Base-by-base conservation (phyloP, 37 sponge, comb jelly and placozoan species). In the Cladorhizidae sp. region DNA sequence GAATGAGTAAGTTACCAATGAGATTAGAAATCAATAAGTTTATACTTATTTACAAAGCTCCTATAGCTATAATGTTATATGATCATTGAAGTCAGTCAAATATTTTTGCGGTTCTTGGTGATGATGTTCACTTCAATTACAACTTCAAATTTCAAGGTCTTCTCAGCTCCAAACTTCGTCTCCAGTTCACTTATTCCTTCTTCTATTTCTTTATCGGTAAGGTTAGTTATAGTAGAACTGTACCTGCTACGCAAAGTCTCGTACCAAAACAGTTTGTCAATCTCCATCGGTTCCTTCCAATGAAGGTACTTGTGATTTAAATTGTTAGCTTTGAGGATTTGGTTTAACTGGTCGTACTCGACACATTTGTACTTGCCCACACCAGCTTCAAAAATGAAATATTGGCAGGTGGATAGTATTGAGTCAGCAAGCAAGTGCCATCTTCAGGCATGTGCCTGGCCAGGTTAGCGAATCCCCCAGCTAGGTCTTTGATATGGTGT, bases 131-230 rank as follows among this genome's bases (percentile, higher is more conserved):
- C 67, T 14, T 7, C 35, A 14, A 65, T 32, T 2, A 15, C 36
- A 8, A 65, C 2, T 32, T 65, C 32, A 12, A 65, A 25, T 32
- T 65, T 31, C 17, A 31, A 31, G 2, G 5, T 65, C 17, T 65
- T 12, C 7, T 31, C 67, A 65, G 17, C 67, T 17, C 35, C 31
- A 33, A 31, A 65, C 36, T 65, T 25, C 35, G 7, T 2, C 35
- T 65, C 67, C 67, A 65, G 18, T 32, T 65, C 67, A 15, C 17
- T 18, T 65, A 65, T 65, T 25, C 67, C 67, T 65, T 65, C 67
- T 31, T 65, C 67, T 33, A 65, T 35, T 31, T 65, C 67, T 12
- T 65, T 36, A 31, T 65, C 67, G 5, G 67, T 31, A 11, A 65
- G 32, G 7, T 32, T 32, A 33, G 18, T 14, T 2, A 65, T 3